Conservation (phyloP, 1,140 invertebrate species). For the Drosophila virilis region DNA sequence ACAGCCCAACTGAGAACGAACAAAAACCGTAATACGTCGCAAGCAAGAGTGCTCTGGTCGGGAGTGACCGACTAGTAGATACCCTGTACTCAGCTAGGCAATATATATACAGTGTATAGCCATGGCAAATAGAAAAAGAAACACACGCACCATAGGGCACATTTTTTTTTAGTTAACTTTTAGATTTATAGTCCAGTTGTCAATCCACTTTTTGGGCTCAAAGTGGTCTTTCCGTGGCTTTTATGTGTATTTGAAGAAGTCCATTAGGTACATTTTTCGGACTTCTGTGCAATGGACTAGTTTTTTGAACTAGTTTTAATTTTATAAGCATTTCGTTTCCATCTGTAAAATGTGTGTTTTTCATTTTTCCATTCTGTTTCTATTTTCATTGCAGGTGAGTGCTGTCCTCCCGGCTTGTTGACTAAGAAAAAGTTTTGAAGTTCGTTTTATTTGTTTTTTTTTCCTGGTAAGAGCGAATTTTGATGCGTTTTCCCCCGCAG, state of each 20-base stretch:
- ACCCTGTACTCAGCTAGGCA: neutral
- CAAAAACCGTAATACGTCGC: neutral
- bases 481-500: conserved; percentile 39
- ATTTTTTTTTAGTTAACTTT: too few species aligned
- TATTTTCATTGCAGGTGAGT: conserved; percentile 70
- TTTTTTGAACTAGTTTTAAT: too few species aligned
- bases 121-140: too few species aligned
- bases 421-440: conserved; percentile 1
- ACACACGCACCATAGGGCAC: too few species aligned
- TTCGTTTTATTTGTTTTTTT: conserved; percentile 16
- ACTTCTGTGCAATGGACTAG: too few species aligned
- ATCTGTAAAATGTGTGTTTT: conserved; percentile 1
- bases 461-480: conserved; percentile 48
- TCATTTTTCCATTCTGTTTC: conserved; percentile 22
- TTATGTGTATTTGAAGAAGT: too few species aligned
- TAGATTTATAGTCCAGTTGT: too few species aligned
- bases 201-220: too few species aligned
- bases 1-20: conserved; percentile 9
- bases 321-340: neutral
- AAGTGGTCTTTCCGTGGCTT: too few species aligned
- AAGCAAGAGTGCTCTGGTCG: neutral
- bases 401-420: conserved; percentile 29
- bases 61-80: neutral
- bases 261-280: too few species aligned
- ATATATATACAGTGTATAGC: neutral